phyloP scores from a whole-genome alignment of 2,797 vertebrate species.

The Oceanodroma leucorhoa region DNA sequence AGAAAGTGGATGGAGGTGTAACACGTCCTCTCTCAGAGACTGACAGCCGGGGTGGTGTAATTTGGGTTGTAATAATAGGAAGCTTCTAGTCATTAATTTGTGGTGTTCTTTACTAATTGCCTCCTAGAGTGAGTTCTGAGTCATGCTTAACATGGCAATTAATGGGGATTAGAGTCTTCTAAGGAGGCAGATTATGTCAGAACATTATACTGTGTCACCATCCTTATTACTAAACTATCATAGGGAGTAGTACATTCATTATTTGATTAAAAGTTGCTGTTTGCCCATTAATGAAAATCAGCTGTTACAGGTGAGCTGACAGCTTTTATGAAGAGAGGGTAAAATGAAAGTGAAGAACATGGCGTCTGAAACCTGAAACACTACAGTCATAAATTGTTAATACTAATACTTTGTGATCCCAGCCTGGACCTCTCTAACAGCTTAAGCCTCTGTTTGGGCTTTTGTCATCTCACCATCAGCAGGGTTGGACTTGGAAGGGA shows the following conservation, averaged over 20 bases:
- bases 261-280: constrained; percentile 15
- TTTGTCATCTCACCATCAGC: not conserved
- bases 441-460: not conserved
- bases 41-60: not conserved
- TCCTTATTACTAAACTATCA: not conserved
- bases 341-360: not conserved
- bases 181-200: not conserved
- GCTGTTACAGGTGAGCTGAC: not conserved
- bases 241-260: not conserved
- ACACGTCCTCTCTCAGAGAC: not conserved
- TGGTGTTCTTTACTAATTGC: not conserved
- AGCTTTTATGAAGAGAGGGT: not conserved
- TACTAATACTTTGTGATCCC: not conserved
- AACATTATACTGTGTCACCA: not conserved
- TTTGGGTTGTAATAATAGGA: not conserved
- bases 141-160: not conserved
- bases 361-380: not conserved
- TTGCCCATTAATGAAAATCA: not conserved
- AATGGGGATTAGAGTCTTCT: not conserved
- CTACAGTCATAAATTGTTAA: not conserved
- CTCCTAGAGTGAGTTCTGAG: not conserved
- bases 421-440: not conserved
- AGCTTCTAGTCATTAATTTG: not conserved
- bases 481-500: not conserved
- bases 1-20: not conserved